Evolutionary conservation across 2,888 invertebrate species (phyloP).

Genomic region (Sinhomidia bicolor): DNA sequence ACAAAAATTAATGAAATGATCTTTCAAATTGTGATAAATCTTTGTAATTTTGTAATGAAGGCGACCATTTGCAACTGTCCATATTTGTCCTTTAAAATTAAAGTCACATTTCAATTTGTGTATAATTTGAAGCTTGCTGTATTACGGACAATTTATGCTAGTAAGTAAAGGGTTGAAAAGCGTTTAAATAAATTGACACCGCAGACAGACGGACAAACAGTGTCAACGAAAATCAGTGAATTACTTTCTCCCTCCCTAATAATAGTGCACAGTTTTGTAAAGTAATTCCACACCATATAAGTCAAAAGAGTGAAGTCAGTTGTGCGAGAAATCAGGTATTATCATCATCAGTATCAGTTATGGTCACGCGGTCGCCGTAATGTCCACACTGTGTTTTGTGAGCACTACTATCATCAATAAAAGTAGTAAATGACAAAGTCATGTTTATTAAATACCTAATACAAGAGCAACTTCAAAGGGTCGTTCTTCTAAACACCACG

Average conservation of each 20-base stretch:
- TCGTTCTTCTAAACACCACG: no score
- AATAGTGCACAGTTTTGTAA: conserved; percentile 26
- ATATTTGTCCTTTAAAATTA: not conserved
- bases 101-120: not conserved
- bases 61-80: not conserved
- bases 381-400: not conserved
- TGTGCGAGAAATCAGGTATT: conserved; percentile 32
- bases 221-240: no score
- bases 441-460: no score
- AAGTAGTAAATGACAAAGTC: not conserved
- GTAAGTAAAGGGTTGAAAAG: no score
- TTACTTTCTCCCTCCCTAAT: not conserved
- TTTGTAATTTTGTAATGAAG: not conserved
- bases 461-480: no score
- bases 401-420: not conserved
- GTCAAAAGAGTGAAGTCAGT: conserved; percentile 57
- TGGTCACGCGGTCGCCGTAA: not conserved
- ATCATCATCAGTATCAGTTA: not conserved
- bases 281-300: conserved; percentile 28
- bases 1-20: conserved; percentile 6
- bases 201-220: no score
- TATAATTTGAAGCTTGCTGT: no score
- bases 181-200: no score
- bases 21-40: not conserved
- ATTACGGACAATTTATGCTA: no score